Evolutionary conservation across 2,113 vertebrate genomes (phyloP), one percentile per base, ranked within the genome.

Genomic region (Dromas ardeola): DNA sequence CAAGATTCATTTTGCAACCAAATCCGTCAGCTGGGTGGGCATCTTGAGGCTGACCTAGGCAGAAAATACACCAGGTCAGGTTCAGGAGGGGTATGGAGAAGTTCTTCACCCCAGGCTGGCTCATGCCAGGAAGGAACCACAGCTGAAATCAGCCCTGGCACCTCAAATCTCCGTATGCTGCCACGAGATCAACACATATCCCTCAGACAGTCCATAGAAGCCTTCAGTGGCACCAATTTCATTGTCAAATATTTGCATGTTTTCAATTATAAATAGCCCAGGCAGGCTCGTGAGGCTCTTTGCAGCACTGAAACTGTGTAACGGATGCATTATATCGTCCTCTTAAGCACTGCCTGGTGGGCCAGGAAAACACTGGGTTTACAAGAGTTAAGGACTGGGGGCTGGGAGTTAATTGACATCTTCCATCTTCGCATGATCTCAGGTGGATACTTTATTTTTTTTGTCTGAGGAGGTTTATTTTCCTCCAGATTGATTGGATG

Each of bases 391-490:
- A 96, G 26, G 45, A 49, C 26, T 42, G 25, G 50, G 53, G 93
- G 74, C 62, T 77, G 93, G 91, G 91, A 93, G 83, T 70, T n/a
- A 73, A 93, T 83, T 82, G 94, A 82, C 86, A 59, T 96, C 93
- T 88, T 90, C 93, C 74, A 95, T 94, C 89, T 89, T 76, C 70
- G 36, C 81, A 65, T 49, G 89, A 87, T 96, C 91, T 97, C 95
- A 97, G 96, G 96, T 97, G 96, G 91, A 96, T 92, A 95, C 78
- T 95, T 93, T 69, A 91, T 96, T 92, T 91, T 78, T 96, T 96
- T 91, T 88, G 94, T 97, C 93, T 94, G 91, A 47, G 3, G 74
- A 97, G 94, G 84, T 97, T 97, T 97, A 95, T 97, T 97, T 97
- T 96, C 73, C 91, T 93, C 78, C 89, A 96, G 95, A 94, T 50